Base-by-base conservation (phyloP, 2,113 vertebrate species). In the Capricornis sumatraensis region DNA sequence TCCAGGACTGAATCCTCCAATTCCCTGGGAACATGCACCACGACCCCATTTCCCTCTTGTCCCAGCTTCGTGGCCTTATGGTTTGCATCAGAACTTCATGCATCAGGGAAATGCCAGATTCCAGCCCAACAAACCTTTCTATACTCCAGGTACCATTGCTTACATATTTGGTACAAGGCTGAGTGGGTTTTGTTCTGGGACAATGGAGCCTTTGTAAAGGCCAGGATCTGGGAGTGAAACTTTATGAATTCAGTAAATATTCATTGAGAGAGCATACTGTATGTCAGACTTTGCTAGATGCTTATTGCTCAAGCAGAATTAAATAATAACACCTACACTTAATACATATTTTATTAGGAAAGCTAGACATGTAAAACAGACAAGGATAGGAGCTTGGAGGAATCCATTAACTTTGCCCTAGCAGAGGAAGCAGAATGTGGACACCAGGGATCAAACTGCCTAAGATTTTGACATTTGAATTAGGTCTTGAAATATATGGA, bases 71-170 rank as follows among this genome's bases (percentile, higher is more conserved):
- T 99, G 99, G 99, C 99, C 99, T 98, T 99, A 99, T 98, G 99
- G 99, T 98, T 99, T 99, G 99, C 99, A 99, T 97, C 99, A 99
- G 98, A 99, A 99, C 98, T 99, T 99, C 99, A 98, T 99, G 98
- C 99, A 99, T 98, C 99, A 99, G 99, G 99, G 99, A 98, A 99
- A 99, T 97, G 98, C 99, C 96, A 99, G 99, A 98, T 99, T 99
- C 97, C 99, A 99, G 98, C 99, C 99, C 92, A 99, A 99, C 98
- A 99, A 99, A 99, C 98, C 99, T 98, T 99, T 99, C 98, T 99
- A 99, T 98, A 98, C 99, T 98, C 99, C 99, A 99, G 99, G 99
- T 99, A 99, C 97, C 86, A 96, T 97, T 97, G 57, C 30, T 96
- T 95, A 92, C 21, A 81, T 62, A 79, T 87, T 76, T 67, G 6